These are phyloP conservation scores for Chunga burmeisteri DNA, from an alignment of 2,113 vertebrate genomes.

Conservation along the genomic window DNA sequence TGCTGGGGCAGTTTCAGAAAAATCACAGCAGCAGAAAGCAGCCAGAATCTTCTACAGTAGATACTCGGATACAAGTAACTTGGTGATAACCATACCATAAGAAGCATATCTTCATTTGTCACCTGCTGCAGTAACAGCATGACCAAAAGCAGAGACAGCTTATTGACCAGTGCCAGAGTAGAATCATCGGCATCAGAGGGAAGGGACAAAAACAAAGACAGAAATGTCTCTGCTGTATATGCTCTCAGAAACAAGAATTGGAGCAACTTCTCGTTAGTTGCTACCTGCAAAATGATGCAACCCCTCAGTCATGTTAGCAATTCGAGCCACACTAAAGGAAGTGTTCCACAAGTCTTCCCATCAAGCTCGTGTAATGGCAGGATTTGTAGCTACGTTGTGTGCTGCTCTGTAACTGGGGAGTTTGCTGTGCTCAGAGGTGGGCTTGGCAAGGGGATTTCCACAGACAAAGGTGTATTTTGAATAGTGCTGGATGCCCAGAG, in stretches of 20 bases:
- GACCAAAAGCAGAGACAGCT: neutral
- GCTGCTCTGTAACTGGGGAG: neutral
- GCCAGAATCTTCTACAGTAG: neutral
- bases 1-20: neutral
- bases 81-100: neutral
- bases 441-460: neutral
- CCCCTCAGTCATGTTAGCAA: fast-evolving
- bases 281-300: neutral
- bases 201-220: neutral
- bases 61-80: neutral
- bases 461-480: neutral
- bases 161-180: neutral
- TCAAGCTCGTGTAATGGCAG: neutral
- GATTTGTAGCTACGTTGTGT: neutral
- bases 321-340: neutral
- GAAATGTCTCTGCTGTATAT: neutral
- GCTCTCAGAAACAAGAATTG: neutral
- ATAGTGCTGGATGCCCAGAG: neutral
- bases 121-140: neutral
- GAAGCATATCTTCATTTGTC: neutral
- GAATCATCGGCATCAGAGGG: neutral
- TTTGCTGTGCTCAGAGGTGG: neutral
- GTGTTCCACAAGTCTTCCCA: neutral
- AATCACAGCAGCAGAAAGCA: neutral
- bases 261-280: neutral